Percentiles rank a stretch among this genome's conserved stretches.
Conservation (phyloP, 1,140 invertebrate genomes). For the Amphibalanus amphitrite region DNA sequence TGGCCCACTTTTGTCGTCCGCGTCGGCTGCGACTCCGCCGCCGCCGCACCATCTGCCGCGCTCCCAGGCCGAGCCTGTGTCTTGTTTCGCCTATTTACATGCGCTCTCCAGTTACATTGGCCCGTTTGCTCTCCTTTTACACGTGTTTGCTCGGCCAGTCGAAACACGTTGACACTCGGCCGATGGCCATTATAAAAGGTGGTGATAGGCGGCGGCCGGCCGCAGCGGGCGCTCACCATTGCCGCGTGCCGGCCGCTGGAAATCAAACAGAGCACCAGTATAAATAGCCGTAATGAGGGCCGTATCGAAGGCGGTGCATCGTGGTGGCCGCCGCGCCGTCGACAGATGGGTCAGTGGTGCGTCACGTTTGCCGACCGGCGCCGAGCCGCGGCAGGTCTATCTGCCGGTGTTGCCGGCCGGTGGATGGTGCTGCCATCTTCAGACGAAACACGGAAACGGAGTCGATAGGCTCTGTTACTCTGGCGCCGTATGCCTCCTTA, state of each 20-base stretch:
- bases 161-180: neutral
- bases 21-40: neutral
- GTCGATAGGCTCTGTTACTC: no score
- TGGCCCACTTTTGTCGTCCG: neutral
- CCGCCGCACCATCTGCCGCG: neutral
- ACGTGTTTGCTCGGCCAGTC: neutral
- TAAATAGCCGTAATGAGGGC: neutral
- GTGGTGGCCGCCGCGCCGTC: no score
- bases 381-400: neutral
- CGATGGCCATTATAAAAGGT: neutral
- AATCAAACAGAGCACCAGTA: neutral
- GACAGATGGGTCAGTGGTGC: neutral
- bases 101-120: constrained; percentile 1
- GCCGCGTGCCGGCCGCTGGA: neutral
- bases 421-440: neutral
- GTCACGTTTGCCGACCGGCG: neutral
- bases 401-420: no score
- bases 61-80: neutral
- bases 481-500: no score
- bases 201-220: neutral
- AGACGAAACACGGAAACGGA: no score
- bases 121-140: neutral
- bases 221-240: no score
- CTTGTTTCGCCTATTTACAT: constrained; percentile 1
- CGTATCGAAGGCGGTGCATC: neutral